Evolutionary conservation across 2,888 invertebrate genomes (phyloP).

Genomic region (Drosophila trichaetosa): DNA sequence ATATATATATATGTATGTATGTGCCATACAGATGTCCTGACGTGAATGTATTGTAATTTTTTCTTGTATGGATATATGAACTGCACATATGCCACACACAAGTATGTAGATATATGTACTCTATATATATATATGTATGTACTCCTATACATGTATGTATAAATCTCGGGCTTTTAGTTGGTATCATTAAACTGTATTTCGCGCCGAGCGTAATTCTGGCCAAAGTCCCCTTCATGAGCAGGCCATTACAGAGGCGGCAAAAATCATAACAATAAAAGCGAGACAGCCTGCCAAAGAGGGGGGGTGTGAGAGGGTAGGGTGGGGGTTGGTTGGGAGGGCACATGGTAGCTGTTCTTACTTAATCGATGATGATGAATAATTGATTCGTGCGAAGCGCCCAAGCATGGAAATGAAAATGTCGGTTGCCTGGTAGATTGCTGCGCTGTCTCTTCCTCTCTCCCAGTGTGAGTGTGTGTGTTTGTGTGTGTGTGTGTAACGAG

Average conservation of each 20-base stretch:
- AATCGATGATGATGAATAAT: conserved; percentile 79
- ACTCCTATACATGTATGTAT: conserved; percentile 5
- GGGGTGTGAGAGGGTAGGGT: background rate
- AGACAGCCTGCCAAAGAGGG: conserved; percentile 29
- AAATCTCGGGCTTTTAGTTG: conserved; percentile 73
- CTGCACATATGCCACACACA: conserved; percentile 40
- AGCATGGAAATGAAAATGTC: conserved; percentile 79
- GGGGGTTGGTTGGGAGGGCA: background rate
- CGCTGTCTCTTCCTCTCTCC: conserved; percentile 4
- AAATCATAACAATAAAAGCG: conserved; percentile 78
- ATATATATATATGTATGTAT: background rate
- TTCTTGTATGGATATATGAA: conserved; percentile 55
- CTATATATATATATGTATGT: conserved; percentile 7
- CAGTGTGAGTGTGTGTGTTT: conserved; percentile 10
- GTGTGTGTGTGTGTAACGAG: conserved; percentile 64
- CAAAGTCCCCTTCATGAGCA: conserved; percentile 68
- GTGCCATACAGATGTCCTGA: conserved; percentile 23
- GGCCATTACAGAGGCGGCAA: conserved; percentile 75
- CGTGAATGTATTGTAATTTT: conserved; percentile 63
- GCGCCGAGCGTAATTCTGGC: conserved; percentile 39
- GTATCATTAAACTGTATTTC: conserved; percentile 62
- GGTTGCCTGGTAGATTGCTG: conserved; percentile 55
- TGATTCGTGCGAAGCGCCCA: conserved; percentile 79
- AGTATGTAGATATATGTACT: conserved; percentile 1
- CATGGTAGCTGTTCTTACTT: conserved; percentile 62